Evolutionary conservation across 2,113 vertebrate species (phyloP).

Genomic region (Kryptolebias marmoratus): DNA sequence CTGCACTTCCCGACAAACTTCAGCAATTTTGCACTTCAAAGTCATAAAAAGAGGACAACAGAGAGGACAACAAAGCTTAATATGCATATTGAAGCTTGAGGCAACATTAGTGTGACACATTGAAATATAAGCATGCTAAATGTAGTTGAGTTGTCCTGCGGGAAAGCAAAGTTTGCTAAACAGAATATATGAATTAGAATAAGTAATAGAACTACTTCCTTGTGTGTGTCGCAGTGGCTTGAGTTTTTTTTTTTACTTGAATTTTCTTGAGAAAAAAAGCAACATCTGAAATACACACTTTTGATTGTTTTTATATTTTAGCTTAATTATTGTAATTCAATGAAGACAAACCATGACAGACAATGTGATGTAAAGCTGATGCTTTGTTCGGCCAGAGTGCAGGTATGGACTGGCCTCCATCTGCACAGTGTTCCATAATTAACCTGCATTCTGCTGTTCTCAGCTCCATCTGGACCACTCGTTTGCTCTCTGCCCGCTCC

Average conservation of each 20-base stretch:
- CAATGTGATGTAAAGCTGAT: background rate
- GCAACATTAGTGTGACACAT: background rate
- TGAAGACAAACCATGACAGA: background rate
- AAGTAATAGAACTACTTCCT: background rate
- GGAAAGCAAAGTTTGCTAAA: background rate
- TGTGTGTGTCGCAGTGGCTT: background rate
- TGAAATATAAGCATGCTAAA: background rate
- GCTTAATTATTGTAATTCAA: background rate
- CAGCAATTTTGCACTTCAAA: constrained; percentile 1
- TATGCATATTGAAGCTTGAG: background rate
- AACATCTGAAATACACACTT: background rate
- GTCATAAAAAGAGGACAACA: background rate
- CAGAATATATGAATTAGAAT: background rate
- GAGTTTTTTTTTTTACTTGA: background rate
- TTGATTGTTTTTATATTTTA: background rate
- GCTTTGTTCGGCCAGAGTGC: background rate
- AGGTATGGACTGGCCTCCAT: background rate
- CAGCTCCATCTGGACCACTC: background rate
- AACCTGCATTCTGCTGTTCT: background rate
- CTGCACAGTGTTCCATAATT: background rate
- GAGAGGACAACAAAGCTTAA: background rate
- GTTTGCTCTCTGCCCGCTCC: background rate
- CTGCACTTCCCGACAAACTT: background rate
- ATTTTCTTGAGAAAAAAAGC: background rate
- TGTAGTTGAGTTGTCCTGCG: background rate